Evolutionary conservation across 2,113 vertebrate species (phyloP).

Genomic region (Garra rufa): DNA sequence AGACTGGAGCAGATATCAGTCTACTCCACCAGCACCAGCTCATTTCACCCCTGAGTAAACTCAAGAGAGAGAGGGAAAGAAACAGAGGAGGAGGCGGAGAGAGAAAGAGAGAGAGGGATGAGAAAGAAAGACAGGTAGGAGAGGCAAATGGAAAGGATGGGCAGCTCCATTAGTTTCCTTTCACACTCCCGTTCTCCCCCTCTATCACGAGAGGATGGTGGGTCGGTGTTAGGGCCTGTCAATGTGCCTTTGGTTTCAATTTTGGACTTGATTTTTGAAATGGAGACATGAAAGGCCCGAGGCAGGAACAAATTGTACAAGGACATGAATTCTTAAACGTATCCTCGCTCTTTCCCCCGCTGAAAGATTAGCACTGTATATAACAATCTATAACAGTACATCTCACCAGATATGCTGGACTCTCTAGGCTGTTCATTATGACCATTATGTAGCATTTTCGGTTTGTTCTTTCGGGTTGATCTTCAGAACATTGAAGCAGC

Average conservation of each 20-base stretch:
- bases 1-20: conserved; percentile 70
- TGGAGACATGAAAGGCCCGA: conserved; percentile 48
- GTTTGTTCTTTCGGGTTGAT: background rate
- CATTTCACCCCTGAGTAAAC: conserved; percentile 76
- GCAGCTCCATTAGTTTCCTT: conserved; percentile 43
- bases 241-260: conserved; percentile 58
- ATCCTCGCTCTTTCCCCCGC: background rate
- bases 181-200: conserved; percentile 34
- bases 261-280: conserved; percentile 56
- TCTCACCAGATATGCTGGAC: background rate
- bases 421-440: conserved; percentile 2
- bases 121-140: conserved; percentile 39
- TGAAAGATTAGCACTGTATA: conserved; percentile 30
- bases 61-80: conserved; percentile 42
- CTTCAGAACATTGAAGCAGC: background rate
- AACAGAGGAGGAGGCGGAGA: conserved; percentile 17
- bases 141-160: conserved; percentile 40
- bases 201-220: conserved; percentile 47
- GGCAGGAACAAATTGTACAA: conserved; percentile 49
- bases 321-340: conserved; percentile 50
- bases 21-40: conserved; percentile 67
- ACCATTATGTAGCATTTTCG: background rate
- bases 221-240: conserved; percentile 50
- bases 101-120: background rate
- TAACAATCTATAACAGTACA: conserved; percentile 20